Base-by-base conservation (phyloP, 2,797 vertebrate genomes). In the Cryptoblepharus egeriae region DNA sequence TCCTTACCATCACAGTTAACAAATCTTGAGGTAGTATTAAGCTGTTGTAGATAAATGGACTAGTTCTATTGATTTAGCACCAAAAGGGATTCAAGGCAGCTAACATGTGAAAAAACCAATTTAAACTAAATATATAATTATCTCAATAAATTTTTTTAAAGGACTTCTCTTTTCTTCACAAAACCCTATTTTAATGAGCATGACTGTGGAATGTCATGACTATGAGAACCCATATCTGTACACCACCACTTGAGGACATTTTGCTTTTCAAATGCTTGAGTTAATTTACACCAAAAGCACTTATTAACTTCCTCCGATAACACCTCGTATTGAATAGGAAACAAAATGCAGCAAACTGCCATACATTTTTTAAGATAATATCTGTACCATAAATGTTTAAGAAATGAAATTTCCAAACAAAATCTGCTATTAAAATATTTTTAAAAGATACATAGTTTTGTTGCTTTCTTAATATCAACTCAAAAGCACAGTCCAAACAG, bases 1-100 rank as follows among this genome's bases (percentile, higher is more conserved):
- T 71, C 89, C 58, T 91, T 85, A 90, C 87, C 88, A 77, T 88
- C 83, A 91, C 57, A 82, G 84, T 88, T 88, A 90, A 83, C 86
- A 87, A 89, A 87, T 61, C 75, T 77, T 80, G 22, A 63, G 65
- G 18, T 52, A 52, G 49, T 52, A 52, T 18, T 52, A 4, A 52
- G 49, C 15, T 16, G 49, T 52, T 52, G n/a, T 18, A 65, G 3
- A 30, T 35, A 18, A 18, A 87, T 68, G 91, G 86, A 71, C 69
- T 85, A 85, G 69, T n/a, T n/a, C n/a, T n/a, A n/a, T n/a, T n/a
- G n/a, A n/a, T n/a, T n/a, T n/a, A n/a, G n/a, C n/a, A n/a, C n/a
- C n/a, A n/a, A n/a, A n/a, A n/a, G n/a, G n/a, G n/a, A n/a, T n/a
- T n/a, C n/a, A n/a, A n/a, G n/a, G n/a, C n/a, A n/a, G n/a, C n/a